phyloP scores from a whole-genome alignment of 2,888 invertebrate species.

The Xiphydria camelus region DNA sequence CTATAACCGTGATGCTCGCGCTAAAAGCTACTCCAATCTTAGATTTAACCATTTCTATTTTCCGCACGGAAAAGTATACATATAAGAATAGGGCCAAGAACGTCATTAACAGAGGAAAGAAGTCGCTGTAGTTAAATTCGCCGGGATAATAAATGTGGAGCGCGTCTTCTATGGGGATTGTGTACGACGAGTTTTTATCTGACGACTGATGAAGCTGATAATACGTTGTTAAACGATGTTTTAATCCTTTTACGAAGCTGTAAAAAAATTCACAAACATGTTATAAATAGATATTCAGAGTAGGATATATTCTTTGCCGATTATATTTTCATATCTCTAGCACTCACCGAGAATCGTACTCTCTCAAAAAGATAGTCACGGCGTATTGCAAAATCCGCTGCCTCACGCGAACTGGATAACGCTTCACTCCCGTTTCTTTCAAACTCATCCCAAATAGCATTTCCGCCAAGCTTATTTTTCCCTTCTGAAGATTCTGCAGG shows the following conservation, averaged over 20 bases:
- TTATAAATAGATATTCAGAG: constrained; percentile 1
- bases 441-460: constrained; percentile 91
- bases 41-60: constrained; percentile 90
- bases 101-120: constrained; percentile 81
- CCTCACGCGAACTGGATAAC: constrained; percentile 82
- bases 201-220: constrained; percentile 73
- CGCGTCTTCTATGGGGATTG: constrained; percentile 52
- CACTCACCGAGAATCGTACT: constrained; percentile 75
- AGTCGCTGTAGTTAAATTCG: constrained; percentile 81
- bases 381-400: constrained; percentile 88
- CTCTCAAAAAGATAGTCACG: constrained; percentile 82
- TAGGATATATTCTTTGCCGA: constrained; percentile 5
- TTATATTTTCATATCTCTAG: constrained; percentile 1
- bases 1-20: constrained; percentile 83
- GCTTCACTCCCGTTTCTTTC: constrained; percentile 86
- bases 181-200: constrained; percentile 47
- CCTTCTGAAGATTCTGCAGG: constrained; percentile 76
- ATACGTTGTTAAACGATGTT: constrained; percentile 67
- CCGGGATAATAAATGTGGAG: constrained; percentile 88
- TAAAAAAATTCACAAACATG: constrained; percentile 43
- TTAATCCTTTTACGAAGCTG: constrained; percentile 77
- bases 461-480: constrained; percentile 83
- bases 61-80: constrained; percentile 93
- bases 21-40: constrained; percentile 86
- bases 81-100: constrained; percentile 88